phyloP scores from a whole-genome alignment of 2,113 vertebrate species.

The Gasterosteus nipponicus region DNA sequence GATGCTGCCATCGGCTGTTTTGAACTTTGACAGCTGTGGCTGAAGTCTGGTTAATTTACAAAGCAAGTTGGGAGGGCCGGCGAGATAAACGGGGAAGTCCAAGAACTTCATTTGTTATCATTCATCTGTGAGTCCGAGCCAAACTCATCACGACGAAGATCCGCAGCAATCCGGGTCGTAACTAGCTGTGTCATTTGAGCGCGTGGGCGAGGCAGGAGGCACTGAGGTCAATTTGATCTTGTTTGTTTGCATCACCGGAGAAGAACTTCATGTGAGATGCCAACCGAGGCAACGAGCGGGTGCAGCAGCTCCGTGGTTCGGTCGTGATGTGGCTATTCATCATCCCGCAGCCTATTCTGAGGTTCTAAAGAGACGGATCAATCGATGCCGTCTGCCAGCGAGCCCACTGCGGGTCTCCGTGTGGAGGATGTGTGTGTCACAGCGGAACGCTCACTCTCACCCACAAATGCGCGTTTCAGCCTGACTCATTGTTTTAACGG shows the following conservation, averaged over 20 bases:
- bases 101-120: neutral
- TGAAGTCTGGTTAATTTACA: neutral
- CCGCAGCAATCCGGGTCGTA: neutral
- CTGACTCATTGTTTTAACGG: conserved; percentile 66
- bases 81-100: neutral
- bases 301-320: neutral
- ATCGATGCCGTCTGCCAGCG: conserved; percentile 47
- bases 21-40: neutral
- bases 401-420: conserved; percentile 55
- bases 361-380: conserved; percentile 46
- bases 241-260: neutral
- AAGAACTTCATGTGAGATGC: conserved; percentile 11
- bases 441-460: conserved; percentile 56
- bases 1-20: neutral
- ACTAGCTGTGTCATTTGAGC: conserved; percentile 1
- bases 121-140: neutral
- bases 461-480: conserved; percentile 48
- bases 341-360: conserved; percentile 37
- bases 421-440: conserved; percentile 59
- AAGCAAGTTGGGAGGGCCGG: neutral
- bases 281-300: neutral
- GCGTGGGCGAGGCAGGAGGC: neutral
- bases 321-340: conserved; percentile 10
- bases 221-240: neutral
- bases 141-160: neutral